Evolutionary conservation across 2,888 invertebrate species (phyloP), one percentile per base, ranked within the genome.

Genomic region (Drosophila borealis): DNA sequence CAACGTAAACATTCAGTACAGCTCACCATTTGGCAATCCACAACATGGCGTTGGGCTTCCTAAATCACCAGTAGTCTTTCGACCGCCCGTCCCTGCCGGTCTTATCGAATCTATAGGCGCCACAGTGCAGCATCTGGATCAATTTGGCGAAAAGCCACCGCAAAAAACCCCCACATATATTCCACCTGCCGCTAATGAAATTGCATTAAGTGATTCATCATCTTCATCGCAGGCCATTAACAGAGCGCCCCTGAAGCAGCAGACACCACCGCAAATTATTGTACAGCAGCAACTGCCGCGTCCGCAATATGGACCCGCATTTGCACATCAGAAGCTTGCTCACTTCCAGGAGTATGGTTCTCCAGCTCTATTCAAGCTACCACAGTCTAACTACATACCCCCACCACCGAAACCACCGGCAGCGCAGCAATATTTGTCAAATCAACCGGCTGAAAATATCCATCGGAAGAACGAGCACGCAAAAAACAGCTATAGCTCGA

Each of bases 1-100:
- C n/a, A 90, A 89, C 33, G 71, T 90, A 6, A 90, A 90, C 37
- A 82, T 91, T 6, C 88, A 89, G 55, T 90, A 91, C 41, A 92
- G 91, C 17, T 74, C 88, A 8, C 83, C 89, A 1, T 88, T 87
- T 3, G 91, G 90, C 4, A 91, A 91, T 70, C 74, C 86, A 0
- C 76, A 77, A 33, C 81, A 79, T 42, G 88, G 88, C 17, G 79
- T 78, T n/a, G 80, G 88, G 0, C 91, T 90, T 0, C 90, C 90
- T 10, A 91, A 76, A 50, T 93, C 93, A 36, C 96, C 96, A 0
- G 94, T 96, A 5, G 94, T 95, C 74, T 96, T 96, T 91, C 93
- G 96, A 48, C 95, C 96, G n/a, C 94, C 95, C 0, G 95, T 96
- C 0, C 96, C 96, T 0, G 93, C 94, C 53, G 96, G 95, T 0